These are phyloP conservation scores for Caenorhabditis sinica DNA, from an alignment of 2,888 invertebrate genomes.

Conservation along the genomic window DNA sequence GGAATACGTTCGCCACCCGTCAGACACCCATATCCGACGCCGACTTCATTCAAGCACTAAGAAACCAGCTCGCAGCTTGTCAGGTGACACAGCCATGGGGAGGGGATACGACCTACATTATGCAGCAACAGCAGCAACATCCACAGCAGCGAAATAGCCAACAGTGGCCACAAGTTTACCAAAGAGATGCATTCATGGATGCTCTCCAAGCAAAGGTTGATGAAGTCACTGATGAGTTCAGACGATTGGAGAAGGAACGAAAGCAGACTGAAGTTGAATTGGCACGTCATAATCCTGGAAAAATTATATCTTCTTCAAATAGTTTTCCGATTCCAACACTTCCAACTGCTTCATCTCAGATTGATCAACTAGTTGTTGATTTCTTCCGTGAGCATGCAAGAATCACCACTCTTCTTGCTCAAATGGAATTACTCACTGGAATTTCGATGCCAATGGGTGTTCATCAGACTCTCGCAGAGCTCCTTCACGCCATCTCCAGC, in stretches of 20 bases:
- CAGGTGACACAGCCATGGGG: constrained; percentile 57
- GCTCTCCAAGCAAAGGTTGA: constrained; percentile 89
- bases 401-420: constrained; percentile 88
- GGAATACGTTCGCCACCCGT: constrained; percentile 27
- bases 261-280: constrained; percentile 87
- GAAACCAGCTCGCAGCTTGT: constrained; percentile 37
- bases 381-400: constrained; percentile 88
- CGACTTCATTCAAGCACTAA: constrained; percentile 41
- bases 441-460: constrained; percentile 88
- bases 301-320: constrained; percentile 89
- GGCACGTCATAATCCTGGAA: constrained; percentile 90
- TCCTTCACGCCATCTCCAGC: constrained; percentile 89
- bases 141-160: constrained; percentile 45
- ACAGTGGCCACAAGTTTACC: constrained; percentile 36
- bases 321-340: constrained; percentile 89
- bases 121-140: constrained; percentile 59
- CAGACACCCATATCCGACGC: constrained; percentile 30
- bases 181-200: constrained; percentile 77
- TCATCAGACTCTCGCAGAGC: constrained; percentile 84
- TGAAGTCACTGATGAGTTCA: constrained; percentile 90
- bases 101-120: constrained; percentile 58
- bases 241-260: constrained; percentile 89
- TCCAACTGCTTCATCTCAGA: constrained; percentile 89
- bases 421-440: constrained; percentile 89
- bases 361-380: constrained; percentile 90